Conservation (phyloP, 1,140 invertebrate genomes). For the Aphelinus certus region DNA sequence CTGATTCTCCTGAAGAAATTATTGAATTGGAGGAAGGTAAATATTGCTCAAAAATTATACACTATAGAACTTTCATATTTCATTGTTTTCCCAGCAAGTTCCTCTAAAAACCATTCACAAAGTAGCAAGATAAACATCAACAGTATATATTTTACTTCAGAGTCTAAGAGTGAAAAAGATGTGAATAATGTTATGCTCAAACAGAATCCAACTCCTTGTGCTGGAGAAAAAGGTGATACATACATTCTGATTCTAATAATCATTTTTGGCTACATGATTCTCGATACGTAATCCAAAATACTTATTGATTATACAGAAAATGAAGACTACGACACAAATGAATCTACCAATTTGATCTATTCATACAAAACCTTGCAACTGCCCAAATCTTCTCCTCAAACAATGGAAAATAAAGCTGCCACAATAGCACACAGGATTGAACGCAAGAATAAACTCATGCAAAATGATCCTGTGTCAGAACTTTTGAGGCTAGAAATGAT, state of each 20-base stretch:
- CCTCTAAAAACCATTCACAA: constrained; percentile 11
- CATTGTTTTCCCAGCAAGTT: constrained; percentile 14
- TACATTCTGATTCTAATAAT: no score
- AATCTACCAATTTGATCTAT: constrained; percentile 33
- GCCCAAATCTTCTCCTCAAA: constrained; percentile 20
- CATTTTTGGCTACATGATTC: no score
- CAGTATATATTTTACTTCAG: constrained; percentile 1
- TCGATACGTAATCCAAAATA: no score
- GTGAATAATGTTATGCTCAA: constrained; percentile 11
- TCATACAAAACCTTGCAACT: constrained; percentile 17
- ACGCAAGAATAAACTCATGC: constrained; percentile 69
- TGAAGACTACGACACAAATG: constrained; percentile 33
- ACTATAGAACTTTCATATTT: neutral
- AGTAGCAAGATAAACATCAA: neutral
- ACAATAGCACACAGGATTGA: constrained; percentile 72
- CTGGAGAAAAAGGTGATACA: constrained; percentile 23
- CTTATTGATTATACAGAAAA: neutral
- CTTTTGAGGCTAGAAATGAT: constrained; percentile 70
- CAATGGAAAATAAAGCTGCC: constrained; percentile 58
- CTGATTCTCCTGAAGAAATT: constrained; percentile 23
- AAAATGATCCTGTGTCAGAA: constrained; percentile 68
- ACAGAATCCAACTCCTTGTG: neutral
- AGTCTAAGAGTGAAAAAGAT: constrained; percentile 8
- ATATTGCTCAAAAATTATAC: neutral
- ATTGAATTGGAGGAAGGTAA: constrained; percentile 30